phyloP scores from a whole-genome alignment of 2,113 vertebrate species.

The Anguilla rostrata region DNA sequence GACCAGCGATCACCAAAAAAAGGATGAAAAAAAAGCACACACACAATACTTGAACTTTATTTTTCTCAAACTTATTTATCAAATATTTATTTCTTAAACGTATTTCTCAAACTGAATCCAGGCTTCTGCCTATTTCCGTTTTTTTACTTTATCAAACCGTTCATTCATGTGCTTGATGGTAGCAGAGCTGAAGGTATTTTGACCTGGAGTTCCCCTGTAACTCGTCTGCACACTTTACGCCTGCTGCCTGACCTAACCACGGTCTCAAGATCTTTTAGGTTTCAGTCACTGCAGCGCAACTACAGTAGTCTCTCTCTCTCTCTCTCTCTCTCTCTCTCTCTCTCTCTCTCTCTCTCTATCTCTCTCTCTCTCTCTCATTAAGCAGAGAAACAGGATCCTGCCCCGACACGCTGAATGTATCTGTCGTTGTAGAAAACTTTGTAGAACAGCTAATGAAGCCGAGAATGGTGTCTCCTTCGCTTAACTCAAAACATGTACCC shows the following conservation, averaged over 20 bases:
- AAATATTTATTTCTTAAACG: neutral
- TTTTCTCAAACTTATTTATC: neutral
- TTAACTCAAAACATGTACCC: constrained; percentile 29
- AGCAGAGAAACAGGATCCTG: too few species aligned
- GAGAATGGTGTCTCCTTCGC: constrained; percentile 33
- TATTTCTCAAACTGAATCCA: neutral
- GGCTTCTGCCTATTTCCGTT: neutral
- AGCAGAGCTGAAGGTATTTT: neutral
- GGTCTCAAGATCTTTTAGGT: neutral
- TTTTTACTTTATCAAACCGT: neutral
- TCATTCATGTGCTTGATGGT: neutral
- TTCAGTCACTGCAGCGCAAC: neutral
- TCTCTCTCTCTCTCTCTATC: too few species aligned
- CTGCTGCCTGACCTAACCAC: constrained; percentile 2
- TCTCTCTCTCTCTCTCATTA: too few species aligned
- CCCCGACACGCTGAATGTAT: neutral
- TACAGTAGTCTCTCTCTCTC: neutral
- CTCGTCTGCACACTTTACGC: neutral
- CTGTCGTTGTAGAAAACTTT: neutral
- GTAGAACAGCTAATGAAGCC: neutral
- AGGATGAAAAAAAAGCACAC: neutral
- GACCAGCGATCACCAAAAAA: neutral
- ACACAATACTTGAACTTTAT: too few species aligned
- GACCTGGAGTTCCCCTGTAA: constrained; percentile 22
- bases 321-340: too few species aligned